phyloP scores from a whole-genome alignment of 2,113 vertebrate genomes.

The Bettongia penicillata region DNA sequence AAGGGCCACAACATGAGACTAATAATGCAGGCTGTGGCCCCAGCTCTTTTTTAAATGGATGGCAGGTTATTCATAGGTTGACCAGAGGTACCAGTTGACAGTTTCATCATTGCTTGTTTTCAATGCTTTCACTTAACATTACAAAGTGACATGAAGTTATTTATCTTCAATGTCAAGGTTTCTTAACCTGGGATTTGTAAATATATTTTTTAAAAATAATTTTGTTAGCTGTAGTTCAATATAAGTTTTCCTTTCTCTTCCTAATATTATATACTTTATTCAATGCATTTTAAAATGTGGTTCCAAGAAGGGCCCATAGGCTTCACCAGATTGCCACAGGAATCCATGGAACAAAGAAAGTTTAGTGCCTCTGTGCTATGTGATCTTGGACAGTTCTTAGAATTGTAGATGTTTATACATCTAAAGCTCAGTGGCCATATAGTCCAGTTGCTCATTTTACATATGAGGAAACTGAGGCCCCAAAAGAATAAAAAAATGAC shows the following conservation, averaged over 20 bases:
- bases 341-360: not conserved
- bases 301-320: not conserved
- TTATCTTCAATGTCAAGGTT: not conserved
- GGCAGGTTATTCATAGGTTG: not conserved
- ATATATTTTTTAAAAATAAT: not conserved
- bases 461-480: not conserved
- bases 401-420: not conserved
- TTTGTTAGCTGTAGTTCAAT: not conserved
- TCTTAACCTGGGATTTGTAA: not conserved
- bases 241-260: not conserved
- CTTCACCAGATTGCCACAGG: not conserved
- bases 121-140: not conserved
- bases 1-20: not conserved
- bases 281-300: not conserved
- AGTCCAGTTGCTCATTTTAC: not conserved
- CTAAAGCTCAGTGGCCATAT: not conserved
- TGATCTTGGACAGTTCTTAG: not conserved
- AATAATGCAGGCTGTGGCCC: not conserved
- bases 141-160: constrained; percentile 40
- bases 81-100: not conserved
- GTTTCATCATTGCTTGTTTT: not conserved
- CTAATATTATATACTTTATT: not conserved
- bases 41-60: constrained; percentile 11
- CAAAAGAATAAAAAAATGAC: not conserved
- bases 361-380: not conserved